Evolutionary conservation across 1,140 invertebrate species (phyloP).

Genomic region (Papilio xuthus): DNA sequence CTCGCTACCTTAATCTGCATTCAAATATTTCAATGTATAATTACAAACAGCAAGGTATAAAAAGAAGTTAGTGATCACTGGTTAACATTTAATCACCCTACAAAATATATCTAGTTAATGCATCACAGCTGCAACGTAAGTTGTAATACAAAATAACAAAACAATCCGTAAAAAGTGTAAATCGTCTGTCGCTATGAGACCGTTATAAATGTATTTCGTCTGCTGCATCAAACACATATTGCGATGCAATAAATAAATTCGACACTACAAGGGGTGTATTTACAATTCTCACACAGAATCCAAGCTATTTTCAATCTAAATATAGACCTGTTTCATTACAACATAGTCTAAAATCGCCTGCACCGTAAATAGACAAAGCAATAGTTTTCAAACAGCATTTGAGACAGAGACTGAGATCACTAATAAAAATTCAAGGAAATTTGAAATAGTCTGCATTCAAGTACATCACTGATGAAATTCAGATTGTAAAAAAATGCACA

Average conservation of each 20-base stretch:
- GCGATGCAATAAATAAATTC: conserved; percentile 74
- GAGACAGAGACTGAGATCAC: conserved; percentile 63
- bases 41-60: neutral
- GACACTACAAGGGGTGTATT: conserved; percentile 61
- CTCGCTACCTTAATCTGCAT: no score
- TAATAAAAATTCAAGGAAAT: conserved; percentile 81
- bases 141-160: neutral
- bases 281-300: conserved; percentile 42
- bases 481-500: conserved; percentile 78
- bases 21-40: no score
- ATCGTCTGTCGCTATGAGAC: conserved; percentile 49
- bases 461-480: conserved; percentile 70
- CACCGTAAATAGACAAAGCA: conserved; percentile 41
- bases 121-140: conserved; percentile 27
- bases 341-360: conserved; percentile 45
- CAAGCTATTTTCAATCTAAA: conserved; percentile 52
- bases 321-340: conserved; percentile 6
- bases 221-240: conserved; percentile 77
- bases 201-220: conserved; percentile 70
- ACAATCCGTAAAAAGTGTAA: conserved; percentile 36
- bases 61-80: neutral
- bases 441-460: conserved; percentile 75
- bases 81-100: neutral
- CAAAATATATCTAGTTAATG: conserved; percentile 14
- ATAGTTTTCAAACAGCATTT: conserved; percentile 50